A percentile compares a stretch with the other conserved stretches of the same genome.
These are phyloP conservation scores for Bilobella aurantiaca DNA, from an alignment of 1,140 invertebrate species.

Conservation along the genomic window DNA sequence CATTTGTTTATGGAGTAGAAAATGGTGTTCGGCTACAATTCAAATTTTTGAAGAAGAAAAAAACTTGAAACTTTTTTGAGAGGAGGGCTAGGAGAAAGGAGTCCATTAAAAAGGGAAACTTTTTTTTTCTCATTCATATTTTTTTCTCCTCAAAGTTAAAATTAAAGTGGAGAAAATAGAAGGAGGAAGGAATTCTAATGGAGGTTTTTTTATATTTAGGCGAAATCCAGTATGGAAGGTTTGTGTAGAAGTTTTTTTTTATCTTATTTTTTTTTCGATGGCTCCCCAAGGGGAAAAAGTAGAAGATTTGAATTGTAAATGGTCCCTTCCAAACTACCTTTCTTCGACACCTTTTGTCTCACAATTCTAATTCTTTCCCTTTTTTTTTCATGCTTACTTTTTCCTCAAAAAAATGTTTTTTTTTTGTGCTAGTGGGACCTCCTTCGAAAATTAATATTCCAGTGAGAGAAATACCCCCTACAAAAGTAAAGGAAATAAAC, in stretches of 20 bases:
- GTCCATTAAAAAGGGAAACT: slow-evolving; percentile 2
- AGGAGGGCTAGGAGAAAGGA: no score
- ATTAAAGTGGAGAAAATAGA: slow-evolving; percentile 29
- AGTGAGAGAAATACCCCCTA: no score
- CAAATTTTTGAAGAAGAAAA: background rate
- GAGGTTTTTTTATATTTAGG: background rate
- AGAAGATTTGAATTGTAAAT: slow-evolving; percentile 33
- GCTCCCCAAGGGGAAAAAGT: slow-evolving; percentile 12
- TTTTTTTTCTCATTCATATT: background rate
- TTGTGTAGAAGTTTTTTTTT: background rate
- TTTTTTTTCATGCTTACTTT: background rate
- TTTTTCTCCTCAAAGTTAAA: slow-evolving; percentile 24
- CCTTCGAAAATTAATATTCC: no score
- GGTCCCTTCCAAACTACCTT: slow-evolving; percentile 20
- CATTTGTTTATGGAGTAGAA: slow-evolving; percentile 1
- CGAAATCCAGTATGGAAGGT: background rate
- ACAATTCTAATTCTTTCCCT: background rate
- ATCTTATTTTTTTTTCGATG: background rate
- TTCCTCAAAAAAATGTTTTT: background rate
- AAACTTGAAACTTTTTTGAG: background rate
- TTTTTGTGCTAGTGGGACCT: no score
- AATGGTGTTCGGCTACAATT: slow-evolving; percentile 5
- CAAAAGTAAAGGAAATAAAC: no score
- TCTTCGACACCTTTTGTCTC: slow-evolving; percentile 26
- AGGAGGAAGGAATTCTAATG: background rate